A percentile compares a stretch with the other conserved stretches of the same genome.
Conservation (phyloP, 2,113 vertebrate genomes). For the Butorides virescens region DNA sequence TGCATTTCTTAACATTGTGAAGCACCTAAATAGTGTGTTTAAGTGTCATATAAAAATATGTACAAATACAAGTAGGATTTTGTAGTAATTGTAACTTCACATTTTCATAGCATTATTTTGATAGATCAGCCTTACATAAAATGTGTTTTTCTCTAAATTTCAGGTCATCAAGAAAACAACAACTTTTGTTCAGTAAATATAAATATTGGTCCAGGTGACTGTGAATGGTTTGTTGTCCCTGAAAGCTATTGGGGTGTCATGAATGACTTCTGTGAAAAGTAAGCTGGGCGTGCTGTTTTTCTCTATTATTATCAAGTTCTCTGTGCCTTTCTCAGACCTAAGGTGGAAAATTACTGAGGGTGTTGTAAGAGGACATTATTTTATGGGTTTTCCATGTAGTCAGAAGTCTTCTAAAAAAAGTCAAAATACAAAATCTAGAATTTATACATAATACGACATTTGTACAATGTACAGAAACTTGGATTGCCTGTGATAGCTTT, state of each 20-base stretch:
- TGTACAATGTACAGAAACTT: background rate
- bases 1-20: background rate
- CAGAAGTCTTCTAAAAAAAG: background rate
- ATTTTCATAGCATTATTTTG: background rate
- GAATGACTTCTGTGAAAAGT: slow-evolving; percentile 99
- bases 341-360: background rate
- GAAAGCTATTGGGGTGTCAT: slow-evolving; percentile 95
- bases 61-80: background rate
- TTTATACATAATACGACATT: background rate
- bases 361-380: background rate
- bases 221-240: slow-evolving; percentile 98
- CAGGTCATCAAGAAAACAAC: slow-evolving; percentile 99
- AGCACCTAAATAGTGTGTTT: background rate
- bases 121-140: background rate
- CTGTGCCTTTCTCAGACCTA: background rate
- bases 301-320: background rate
- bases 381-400: background rate
- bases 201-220: slow-evolving; percentile 98
- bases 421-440: background rate
- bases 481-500: background rate
- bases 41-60: background rate
- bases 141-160: slow-evolving; percentile 33
- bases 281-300: slow-evolving; percentile 7
- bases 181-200: slow-evolving; percentile 99
- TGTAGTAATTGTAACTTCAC: background rate